Conservation (phyloP, 2,888 invertebrate species). For the Oeneis ivallda region DNA sequence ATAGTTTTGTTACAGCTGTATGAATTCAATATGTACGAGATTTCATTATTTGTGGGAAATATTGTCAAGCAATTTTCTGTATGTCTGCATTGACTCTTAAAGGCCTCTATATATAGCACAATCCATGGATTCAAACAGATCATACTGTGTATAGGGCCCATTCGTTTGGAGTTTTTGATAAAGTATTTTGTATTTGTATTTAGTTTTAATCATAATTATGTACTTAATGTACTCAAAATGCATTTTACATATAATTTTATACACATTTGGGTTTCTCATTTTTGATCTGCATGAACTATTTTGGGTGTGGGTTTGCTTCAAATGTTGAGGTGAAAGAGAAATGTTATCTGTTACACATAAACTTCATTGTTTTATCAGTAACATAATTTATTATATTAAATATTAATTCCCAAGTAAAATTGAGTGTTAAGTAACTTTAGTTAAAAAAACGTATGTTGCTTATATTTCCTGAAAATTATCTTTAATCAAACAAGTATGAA, state of each 20-base stretch:
- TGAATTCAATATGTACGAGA: neutral
- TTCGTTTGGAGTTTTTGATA: constrained; percentile 24
- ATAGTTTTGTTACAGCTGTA: neutral
- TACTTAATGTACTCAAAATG: neutral
- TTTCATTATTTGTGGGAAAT: neutral
- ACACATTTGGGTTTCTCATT: constrained; percentile 19
- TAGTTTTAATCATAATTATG: constrained; percentile 15
- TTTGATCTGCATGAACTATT: constrained; percentile 25
- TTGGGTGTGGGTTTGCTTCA: neutral
- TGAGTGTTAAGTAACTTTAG: neutral
- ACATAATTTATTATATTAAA: too few relatives aligned
- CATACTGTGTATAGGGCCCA: neutral
- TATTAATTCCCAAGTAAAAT: too few relatives aligned
- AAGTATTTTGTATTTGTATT: constrained; percentile 24
- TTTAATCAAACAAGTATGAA: neutral
- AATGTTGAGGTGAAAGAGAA: neutral
- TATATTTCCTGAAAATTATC: neutral
- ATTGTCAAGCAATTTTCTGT: neutral
- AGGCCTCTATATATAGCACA: neutral
- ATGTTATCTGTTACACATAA: neutral
- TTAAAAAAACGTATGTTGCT: neutral
- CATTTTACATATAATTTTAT: constrained; percentile 11
- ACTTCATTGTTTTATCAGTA: too few relatives aligned
- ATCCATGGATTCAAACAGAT: neutral
- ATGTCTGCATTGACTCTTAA: neutral